Base-by-base conservation (phyloP, 2,888 invertebrate genomes). In the Eupithecia centaureata region DNA sequence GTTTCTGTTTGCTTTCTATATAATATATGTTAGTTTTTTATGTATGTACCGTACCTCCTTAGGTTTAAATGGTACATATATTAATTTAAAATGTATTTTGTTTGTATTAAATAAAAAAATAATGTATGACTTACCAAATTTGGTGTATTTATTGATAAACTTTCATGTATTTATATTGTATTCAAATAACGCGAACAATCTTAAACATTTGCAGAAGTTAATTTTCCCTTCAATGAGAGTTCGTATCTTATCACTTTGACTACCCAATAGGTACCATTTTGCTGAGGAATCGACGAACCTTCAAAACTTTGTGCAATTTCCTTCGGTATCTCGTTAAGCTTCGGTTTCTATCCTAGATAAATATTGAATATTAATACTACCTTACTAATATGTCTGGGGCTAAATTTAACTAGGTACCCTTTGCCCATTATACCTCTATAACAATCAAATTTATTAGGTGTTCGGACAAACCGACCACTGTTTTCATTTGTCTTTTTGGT, bases 271-370 rank as follows among this genome's bases (percentile, higher is more conserved):
- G n/a, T n/a, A 35, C 38, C 52, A 60, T 47, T 62, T 67, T 27
- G 28, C 58, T 35, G 32, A 38, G 30, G 27, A 61, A 61, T 66
- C 61, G 47, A 18, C 18, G 61, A 61, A 56, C 28, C 22, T 32
- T 65, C 52, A 18, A 7, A 64, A 65, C 47, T 62, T 64, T 51
- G 33, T 54, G 35, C 54, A 38, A 65, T 65, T 32, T 56, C 65
- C 42, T 32, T 30, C 15, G 60, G 54, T 59, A 61, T 57, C 57
- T 57, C 18, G 22, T 15, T 57, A 3, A n/a, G 30, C 3, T 4
- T 52, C 22, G 33, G 42, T 42, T 51, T 30, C 30, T 18, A 35
- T 33, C 54, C 54, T 58, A 58, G 58, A 63, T 58, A 63, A 58
- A 63, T 18, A n/a, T 32, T 47, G 27, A 57, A 63, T 47, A 25